Percentiles rank a stretch among this genome's conserved stretches.
Evolutionary conservation across 2,113 vertebrate genomes (phyloP).

Genomic region (Platysteira castanea): DNA sequence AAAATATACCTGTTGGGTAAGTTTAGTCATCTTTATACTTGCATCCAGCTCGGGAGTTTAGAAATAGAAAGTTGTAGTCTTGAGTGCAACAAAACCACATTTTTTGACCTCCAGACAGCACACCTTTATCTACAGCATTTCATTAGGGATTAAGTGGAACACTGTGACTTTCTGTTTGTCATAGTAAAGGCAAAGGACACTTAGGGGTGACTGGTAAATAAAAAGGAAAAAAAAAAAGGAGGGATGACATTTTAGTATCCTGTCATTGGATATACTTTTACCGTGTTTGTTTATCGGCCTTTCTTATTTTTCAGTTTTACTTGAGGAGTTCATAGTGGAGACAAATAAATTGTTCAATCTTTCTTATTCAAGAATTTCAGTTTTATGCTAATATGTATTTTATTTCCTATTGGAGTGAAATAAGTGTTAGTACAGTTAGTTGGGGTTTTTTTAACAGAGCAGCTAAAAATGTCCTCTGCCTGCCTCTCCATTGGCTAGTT

Average conservation of each 20-base stretch:
- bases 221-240: accelerated
- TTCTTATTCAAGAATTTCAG: neutral
- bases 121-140: neutral
- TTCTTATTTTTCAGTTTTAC: neutral
- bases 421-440: neutral
- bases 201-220: neutral
- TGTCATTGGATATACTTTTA: neutral
- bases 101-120: neutral
- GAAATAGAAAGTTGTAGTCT: neutral
- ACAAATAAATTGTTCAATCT: neutral
- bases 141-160: neutral
- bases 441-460: neutral
- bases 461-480: neutral
- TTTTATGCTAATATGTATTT: neutral
- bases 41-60: neutral
- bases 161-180: neutral
- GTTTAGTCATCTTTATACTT: neutral
- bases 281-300: neutral
- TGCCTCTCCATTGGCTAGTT: neutral
- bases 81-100: neutral
- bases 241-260: neutral
- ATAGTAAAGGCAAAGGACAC: neutral
- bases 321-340: neutral
- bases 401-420: neutral
- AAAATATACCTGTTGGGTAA: neutral